Evolutionary conservation across 2,113 vertebrate species (phyloP), one percentile per base, ranked within the genome.

Genomic region (Redunca redunca): DNA sequence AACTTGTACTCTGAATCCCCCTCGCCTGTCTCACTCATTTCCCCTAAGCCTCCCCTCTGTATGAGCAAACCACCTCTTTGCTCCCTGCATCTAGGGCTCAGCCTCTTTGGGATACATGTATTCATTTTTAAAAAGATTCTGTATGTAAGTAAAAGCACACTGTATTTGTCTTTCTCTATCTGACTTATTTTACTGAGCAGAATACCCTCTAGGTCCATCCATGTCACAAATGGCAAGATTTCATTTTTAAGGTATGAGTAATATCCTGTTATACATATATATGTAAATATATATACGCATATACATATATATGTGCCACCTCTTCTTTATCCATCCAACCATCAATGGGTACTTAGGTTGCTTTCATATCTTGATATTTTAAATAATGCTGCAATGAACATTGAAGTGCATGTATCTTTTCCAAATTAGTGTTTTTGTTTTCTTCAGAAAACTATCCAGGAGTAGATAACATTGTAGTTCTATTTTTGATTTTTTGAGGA

Each of bases 241-340:
- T 81, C 9, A 19, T 21, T 50, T 33, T 19, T 81, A 71, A 40
- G 30, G 62, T 46, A 28, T 48, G 74, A 46, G 28, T n/a, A 82
- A 23, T 53, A 82, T n/a, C 19, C 48, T 11, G 11, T n/a, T 33
- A 12, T 13, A 52, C 15, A 30, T 13, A 58, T 60, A 15, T 6
- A 14, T 0, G 17, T 3, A 7, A 11, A 33, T 19, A n/a, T 3
- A 23, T 21, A 82, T 1, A 53, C 11, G 2, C 30, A 23, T 6
- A 25, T 13, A 11, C 36, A 6, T 74, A 7, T 13, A 25, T 25
- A 25, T 13, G 11, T 43, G 71, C 6, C 52, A 5, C 33, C 15
- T 14, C 12, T 55, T 55, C 81, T 55, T 55, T 15, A 55, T 15
- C 50, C 33, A 36, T 36, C n/a, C 52, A 83, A 36, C 33, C 25